Evolutionary conservation across 1,140 invertebrate genomes (phyloP).

Genomic region (Luehdorfia chinensis): DNA sequence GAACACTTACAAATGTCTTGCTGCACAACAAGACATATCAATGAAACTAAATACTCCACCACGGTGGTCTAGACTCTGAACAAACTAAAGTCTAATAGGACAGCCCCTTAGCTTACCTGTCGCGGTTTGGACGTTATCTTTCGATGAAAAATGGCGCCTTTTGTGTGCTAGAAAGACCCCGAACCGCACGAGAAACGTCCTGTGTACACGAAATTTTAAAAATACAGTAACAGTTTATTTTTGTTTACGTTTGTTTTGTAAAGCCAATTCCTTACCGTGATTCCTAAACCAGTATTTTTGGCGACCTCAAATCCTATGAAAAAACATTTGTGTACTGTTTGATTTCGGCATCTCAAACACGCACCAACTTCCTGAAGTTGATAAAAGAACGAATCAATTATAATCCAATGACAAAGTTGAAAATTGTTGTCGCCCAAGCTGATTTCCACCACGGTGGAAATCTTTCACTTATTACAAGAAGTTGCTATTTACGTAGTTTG

Average conservation of each 20-base stretch:
- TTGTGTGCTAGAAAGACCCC: constrained; percentile 45
- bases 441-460: background rate
- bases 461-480: too few relatives aligned
- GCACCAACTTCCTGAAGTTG: too few relatives aligned
- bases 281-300: too few relatives aligned
- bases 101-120: constrained; percentile 56
- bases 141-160: constrained; percentile 60
- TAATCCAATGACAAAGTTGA: too few relatives aligned
- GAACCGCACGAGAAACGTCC: constrained; percentile 26
- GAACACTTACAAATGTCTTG: constrained; percentile 60
- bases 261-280: background rate
- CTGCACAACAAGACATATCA: constrained; percentile 53
- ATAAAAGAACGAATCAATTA: too few relatives aligned
- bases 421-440: too few relatives aligned
- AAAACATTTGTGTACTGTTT: background rate
- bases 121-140: constrained; percentile 55
- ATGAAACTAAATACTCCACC: constrained; percentile 48
- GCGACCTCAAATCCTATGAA: too few relatives aligned
- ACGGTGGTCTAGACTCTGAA: constrained; percentile 53
- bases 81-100: constrained; percentile 59
- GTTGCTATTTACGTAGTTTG: too few relatives aligned
- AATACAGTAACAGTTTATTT: background rate
- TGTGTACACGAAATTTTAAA: constrained; percentile 12
- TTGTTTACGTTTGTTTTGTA: background rate
- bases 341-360: background rate